phyloP scores from a whole-genome alignment of 2,797 vertebrate species.

The Oceanodroma leucorhoa region DNA sequence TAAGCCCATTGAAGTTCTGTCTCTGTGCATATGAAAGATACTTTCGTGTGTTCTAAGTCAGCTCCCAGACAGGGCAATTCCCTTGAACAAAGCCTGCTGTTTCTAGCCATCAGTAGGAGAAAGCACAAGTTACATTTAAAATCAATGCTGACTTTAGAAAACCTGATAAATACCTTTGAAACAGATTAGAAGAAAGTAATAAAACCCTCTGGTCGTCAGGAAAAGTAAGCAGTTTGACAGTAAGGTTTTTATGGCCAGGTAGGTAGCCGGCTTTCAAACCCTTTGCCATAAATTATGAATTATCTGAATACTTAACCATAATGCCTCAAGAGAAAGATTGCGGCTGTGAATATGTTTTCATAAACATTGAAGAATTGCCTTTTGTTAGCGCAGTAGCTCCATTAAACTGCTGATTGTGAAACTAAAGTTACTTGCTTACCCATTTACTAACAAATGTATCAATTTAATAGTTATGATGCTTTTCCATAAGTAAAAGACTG shows the following conservation, averaged over 20 bases:
- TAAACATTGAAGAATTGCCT: conserved; percentile 12
- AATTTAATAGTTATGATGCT: conserved; percentile 31
- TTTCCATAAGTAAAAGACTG: conserved; percentile 49
- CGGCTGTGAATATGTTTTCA: conserved; percentile 22
- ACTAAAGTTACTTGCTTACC: conserved; percentile 2
- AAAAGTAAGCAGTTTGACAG: background rate
- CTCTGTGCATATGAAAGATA: background rate
- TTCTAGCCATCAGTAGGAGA: background rate
- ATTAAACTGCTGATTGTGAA: background rate
- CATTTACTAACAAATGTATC: conserved; percentile 58
- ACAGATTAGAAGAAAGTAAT: background rate
- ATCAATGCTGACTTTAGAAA: background rate
- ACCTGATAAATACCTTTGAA: background rate
- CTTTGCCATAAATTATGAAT: background rate
- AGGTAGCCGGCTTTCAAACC: background rate
- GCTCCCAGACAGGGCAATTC: background rate
- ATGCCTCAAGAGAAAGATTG: conserved; percentile 1
- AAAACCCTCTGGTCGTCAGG: background rate
- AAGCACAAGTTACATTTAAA: background rate
- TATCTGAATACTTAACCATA: conserved; percentile 2
- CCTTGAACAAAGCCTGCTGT: background rate
- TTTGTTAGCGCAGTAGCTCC: conserved; percentile 20
- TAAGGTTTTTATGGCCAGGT: background rate
- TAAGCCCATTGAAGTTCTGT: background rate
- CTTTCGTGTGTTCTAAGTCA: background rate